Evolutionary conservation across 2,797 vertebrate genomes (phyloP).

Genomic region (Sandelia bainsii): DNA sequence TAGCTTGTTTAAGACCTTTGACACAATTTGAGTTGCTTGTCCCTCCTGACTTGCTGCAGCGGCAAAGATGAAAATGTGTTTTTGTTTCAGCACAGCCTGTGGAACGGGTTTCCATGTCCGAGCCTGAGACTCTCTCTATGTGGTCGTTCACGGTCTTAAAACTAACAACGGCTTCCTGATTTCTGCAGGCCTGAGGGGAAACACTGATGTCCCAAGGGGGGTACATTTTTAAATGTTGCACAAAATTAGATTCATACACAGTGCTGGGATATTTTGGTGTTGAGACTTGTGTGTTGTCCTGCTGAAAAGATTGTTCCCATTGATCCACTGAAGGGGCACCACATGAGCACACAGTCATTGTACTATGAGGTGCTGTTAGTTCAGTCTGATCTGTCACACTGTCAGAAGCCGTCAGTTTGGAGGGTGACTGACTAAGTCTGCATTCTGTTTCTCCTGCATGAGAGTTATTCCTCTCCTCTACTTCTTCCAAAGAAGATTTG

Average conservation of each 20-base stretch:
- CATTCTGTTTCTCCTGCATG: neutral
- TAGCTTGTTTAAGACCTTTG: conserved; percentile 46
- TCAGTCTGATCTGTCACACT: conserved; percentile 15
- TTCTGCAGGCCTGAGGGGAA: conserved; percentile 9
- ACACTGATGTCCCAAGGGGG: conserved; percentile 1
- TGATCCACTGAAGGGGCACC: conserved; percentile 11
- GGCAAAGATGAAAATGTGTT: conserved; percentile 44
- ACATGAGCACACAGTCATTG: neutral
- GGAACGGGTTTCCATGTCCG: conserved; percentile 40
- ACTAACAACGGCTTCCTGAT: conserved; percentile 61
- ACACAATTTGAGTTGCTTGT: conserved; percentile 33
- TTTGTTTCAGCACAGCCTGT: conserved; percentile 49
- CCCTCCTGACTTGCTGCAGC: conserved; percentile 11
- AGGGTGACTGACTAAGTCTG: neutral
- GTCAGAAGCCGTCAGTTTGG: no score
- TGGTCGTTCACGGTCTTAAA: conserved; percentile 81
- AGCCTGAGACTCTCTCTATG: conserved; percentile 69
- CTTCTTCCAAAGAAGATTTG: neutral
- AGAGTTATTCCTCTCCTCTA: neutral
- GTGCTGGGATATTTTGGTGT: neutral
- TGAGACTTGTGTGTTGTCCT: neutral
- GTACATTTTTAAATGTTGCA: conserved; percentile 10
- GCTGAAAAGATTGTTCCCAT: conserved; percentile 8
- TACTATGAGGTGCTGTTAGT: neutral
- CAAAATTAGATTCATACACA: conserved; percentile 2